Conservation (phyloP, 1,140 invertebrate species). For the Oscheius sp. region DNA sequence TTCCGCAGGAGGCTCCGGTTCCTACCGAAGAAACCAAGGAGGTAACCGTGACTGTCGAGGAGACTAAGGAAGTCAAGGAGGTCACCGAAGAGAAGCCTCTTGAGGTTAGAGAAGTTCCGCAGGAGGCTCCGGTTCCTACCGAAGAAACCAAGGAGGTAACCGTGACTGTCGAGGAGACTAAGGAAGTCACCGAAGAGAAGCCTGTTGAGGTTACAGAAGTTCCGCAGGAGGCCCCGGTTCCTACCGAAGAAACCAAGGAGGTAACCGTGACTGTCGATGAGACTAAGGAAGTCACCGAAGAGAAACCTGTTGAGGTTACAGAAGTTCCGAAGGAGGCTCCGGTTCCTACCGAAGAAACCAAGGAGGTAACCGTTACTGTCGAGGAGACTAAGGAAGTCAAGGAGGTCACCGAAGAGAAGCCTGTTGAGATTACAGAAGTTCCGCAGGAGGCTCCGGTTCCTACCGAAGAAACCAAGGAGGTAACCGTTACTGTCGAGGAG, state of each 20-base stretch:
- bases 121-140: not conserved
- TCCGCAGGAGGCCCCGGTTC: too few relatives aligned
- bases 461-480: not conserved
- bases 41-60: not conserved
- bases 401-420: not conserved
- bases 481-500: not conserved
- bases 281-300: not conserved
- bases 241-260: not conserved
- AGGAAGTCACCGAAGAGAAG: too few relatives aligned
- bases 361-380: not conserved
- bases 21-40: not conserved
- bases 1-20: not conserved
- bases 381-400: not conserved
- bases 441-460: not conserved
- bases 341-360: not conserved
- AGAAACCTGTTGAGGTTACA: slow-evolving; percentile 8
- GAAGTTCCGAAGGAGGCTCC: slow-evolving; percentile 1
- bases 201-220: not conserved
- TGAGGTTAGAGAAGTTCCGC: too few relatives aligned
- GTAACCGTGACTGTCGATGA: not conserved
- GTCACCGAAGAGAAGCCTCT: slow-evolving; percentile 11
- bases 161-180: too few relatives aligned
- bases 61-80: slow-evolving; percentile 3
- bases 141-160: not conserved
- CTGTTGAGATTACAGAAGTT: not conserved